These are phyloP conservation scores for Pelobates cultripes DNA, from an alignment of 2,797 vertebrate species.

Conservation along the genomic window DNA sequence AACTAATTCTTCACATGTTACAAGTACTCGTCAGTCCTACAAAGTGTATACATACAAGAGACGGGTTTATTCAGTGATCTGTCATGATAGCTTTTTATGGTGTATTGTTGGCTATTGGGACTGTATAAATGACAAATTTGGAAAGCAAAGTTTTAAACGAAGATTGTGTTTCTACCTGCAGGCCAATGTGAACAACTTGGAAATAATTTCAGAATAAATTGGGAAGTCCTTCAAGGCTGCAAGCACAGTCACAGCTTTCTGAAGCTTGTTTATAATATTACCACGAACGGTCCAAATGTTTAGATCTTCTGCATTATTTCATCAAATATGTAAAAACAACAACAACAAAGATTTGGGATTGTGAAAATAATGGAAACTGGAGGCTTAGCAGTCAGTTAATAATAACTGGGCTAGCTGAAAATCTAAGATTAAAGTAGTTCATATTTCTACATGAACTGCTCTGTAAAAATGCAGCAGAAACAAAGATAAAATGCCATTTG, in stretches of 20 bases:
- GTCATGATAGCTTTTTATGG: too few relatives aligned
- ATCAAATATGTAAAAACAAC: not conserved
- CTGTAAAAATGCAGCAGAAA: not conserved
- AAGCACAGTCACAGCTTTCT: not conserved
- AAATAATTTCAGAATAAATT: too few relatives aligned
- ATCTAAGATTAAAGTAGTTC: not conserved
- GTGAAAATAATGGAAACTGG: not conserved
- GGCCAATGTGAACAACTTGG: not conserved
- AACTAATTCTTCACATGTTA: too few relatives aligned
- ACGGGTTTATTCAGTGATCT: too few relatives aligned
- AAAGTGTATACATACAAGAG: too few relatives aligned
- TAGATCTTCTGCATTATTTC: not conserved
- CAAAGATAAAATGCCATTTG: not conserved
- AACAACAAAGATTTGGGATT: conserved; percentile 2
- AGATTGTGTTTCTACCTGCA: not conserved
- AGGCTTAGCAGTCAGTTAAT: not conserved
- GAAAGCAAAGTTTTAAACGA: not conserved
- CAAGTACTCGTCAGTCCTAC: too few relatives aligned
- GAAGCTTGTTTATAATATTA: not conserved
- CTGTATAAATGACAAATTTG: too few relatives aligned
- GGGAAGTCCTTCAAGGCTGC: not conserved
- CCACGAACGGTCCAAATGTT: not conserved
- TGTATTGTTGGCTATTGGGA: too few relatives aligned
- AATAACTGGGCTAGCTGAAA: not conserved
- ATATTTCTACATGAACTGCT: not conserved